phyloP scores from a whole-genome alignment of 2,113 vertebrate species.

The Steatornis caripensis region DNA sequence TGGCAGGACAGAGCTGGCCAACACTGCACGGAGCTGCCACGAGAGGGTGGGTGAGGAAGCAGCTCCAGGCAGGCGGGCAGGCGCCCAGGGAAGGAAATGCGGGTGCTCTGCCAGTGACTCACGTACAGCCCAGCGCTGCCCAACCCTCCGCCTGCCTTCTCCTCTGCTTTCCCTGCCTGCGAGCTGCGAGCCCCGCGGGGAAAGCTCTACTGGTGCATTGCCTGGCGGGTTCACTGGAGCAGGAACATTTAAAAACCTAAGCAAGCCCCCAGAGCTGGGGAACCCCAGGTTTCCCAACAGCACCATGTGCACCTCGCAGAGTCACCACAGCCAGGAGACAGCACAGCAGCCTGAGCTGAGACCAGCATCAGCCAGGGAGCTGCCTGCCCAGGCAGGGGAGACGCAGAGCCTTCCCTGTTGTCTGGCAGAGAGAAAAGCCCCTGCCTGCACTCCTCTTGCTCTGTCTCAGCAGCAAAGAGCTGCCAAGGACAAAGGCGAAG shows the following conservation, averaged over 20 bases:
- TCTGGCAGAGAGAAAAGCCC: neutral
- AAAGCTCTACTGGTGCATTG: neutral
- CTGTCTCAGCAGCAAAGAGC: neutral
- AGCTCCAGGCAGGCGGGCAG: neutral
- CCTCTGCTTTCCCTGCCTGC: neutral
- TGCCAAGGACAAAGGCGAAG: neutral
- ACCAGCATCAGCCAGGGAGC: accelerated
- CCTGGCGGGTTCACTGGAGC: accelerated
- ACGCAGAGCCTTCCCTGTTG: neutral
- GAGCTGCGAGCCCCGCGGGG: neutral
- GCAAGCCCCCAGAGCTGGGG: neutral
- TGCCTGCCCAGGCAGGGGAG: neutral
- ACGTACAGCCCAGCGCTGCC: neutral
- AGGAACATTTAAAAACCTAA: neutral
- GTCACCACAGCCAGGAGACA: neutral
- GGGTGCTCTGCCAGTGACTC: neutral
- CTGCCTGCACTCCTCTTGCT: neutral
- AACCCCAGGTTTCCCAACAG: neutral
- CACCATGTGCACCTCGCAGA: accelerated
- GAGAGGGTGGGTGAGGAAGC: neutral
- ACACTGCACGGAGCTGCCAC: accelerated
- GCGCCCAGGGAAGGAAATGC: neutral
- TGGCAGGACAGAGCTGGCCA: neutral
- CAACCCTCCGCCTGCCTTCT: neutral
- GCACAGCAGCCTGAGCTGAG: accelerated